Evolutionary conservation across 1,140 invertebrate species (phyloP).

Genomic region (Bombus confusus): DNA sequence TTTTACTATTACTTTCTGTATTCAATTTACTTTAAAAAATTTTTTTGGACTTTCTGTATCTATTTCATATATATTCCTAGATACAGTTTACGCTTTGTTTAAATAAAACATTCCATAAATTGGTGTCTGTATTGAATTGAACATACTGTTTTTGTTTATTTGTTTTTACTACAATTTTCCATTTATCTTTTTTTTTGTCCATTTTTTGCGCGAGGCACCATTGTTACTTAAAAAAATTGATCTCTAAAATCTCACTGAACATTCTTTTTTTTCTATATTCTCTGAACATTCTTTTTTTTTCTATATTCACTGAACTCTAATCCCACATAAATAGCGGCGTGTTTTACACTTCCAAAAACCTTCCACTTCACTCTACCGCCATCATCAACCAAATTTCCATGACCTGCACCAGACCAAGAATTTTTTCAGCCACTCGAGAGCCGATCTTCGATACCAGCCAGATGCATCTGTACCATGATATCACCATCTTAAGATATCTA

Average conservation of each 20-base stretch:
- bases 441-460: background rate
- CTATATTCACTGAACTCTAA: too few species aligned
- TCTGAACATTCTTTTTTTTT: background rate
- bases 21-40: too few species aligned
- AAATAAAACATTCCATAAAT: too few species aligned
- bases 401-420: background rate
- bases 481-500: background rate
- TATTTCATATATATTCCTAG: too few species aligned
- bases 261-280: background rate
- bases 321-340: background rate
- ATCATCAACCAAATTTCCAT: background rate
- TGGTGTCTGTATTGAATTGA: too few species aligned
- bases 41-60: too few species aligned
- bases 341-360: background rate
- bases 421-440: slow-evolving; percentile 26
- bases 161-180: too few species aligned
- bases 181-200: background rate
- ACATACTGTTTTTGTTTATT: too few species aligned
- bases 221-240: background rate
- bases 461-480: background rate
- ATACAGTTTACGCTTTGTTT: too few species aligned
- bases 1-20: too few species aligned
- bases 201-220: background rate
- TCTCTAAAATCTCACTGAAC: background rate
- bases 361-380: background rate